Base-by-base conservation (phyloP, 2,888 invertebrate genomes). In the Hypena proboscidalis region DNA sequence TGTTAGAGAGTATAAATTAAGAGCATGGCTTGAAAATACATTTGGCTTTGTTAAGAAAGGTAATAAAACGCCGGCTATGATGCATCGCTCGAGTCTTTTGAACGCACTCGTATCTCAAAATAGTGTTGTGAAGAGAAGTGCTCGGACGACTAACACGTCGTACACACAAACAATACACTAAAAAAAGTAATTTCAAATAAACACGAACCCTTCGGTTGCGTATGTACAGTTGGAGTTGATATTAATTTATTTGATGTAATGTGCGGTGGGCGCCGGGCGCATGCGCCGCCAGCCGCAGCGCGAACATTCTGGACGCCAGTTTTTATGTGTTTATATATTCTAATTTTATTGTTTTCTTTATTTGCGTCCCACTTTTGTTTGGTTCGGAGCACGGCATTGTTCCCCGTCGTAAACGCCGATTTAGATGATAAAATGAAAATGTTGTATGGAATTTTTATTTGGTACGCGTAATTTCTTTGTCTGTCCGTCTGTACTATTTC, bases 321-420 rank as follows among this genome's bases (percentile, higher is more conserved):
- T 89, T 66, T 88, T 89, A 89, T 89, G 88, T 88, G 89, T 90
- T 88, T 89, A 87, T 88, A 83, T 90, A 90, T 90, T 90, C 90
- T 88, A 90, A 90, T 90, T 90, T 90, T 90, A 90, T 90, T 90
- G 90, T 90, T 87, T 90, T 89, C 90, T 88, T 90, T 90, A 89
- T 90, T 90, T 85, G 90, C 90, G 90, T 86, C 83, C 90, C 90
- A 90, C 90, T 90, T 90, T 90, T 87, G 89, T 90, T 86, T 81
- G 86, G 88, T 85, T 81, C 87, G 77, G 80, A 74, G 82, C 82
- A 77, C 83, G 83, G 87, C 89, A 89, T 90, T 90, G 90, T 90
- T 89, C 83, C 75, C 73, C 75, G 75, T 88, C 90, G 88, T 90
- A 90, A 90, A 90, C 85, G 89, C 79, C 87, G 86, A 88, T 90